Percentiles rank a stretch among this genome's conserved stretches.
Evolutionary conservation across 2,888 invertebrate genomes (phyloP).

Genomic region (Taphrorychus bicolor): DNA sequence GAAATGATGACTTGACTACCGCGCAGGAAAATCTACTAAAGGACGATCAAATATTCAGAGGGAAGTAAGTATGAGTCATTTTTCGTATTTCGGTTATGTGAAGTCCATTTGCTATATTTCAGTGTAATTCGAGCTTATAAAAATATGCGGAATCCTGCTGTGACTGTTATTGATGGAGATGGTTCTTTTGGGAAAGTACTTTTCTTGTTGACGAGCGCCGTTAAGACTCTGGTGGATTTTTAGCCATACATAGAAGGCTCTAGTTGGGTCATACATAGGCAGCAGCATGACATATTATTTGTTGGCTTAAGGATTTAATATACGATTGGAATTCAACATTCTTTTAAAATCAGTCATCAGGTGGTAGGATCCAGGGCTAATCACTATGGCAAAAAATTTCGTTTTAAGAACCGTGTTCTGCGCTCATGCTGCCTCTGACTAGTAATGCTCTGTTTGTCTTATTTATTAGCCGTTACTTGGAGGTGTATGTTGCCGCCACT

Average conservation of each 20-base stretch:
- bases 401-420: constrained; percentile 94
- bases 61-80: constrained; percentile 50
- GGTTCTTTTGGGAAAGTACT: constrained; percentile 16
- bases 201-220: constrained; percentile 9
- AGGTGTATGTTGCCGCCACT: constrained; percentile 95
- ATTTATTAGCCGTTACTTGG: constrained; percentile 75
- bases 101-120: constrained; percentile 8
- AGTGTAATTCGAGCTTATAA: constrained; percentile 31
- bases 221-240: constrained; percentile 9
- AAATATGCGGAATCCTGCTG: constrained; percentile 29
- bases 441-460: constrained; percentile 73
- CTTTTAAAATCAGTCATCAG: constrained; percentile 84
- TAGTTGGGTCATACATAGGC: not conserved
- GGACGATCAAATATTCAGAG: constrained; percentile 49
- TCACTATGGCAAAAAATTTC: constrained; percentile 78
- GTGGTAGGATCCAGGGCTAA: constrained; percentile 71
- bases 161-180: constrained; percentile 19
- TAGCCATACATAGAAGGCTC: not conserved
- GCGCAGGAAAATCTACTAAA: constrained; percentile 53
- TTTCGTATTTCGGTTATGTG: not conserved
- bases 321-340: constrained; percentile 91
- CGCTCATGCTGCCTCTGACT: constrained; percentile 87
- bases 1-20: constrained; percentile 47
- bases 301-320: constrained; percentile 96
- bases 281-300: constrained; percentile 69